phyloP scores from a whole-genome alignment of 1,140 invertebrate species.

The Leguminivora glycinivorella region DNA sequence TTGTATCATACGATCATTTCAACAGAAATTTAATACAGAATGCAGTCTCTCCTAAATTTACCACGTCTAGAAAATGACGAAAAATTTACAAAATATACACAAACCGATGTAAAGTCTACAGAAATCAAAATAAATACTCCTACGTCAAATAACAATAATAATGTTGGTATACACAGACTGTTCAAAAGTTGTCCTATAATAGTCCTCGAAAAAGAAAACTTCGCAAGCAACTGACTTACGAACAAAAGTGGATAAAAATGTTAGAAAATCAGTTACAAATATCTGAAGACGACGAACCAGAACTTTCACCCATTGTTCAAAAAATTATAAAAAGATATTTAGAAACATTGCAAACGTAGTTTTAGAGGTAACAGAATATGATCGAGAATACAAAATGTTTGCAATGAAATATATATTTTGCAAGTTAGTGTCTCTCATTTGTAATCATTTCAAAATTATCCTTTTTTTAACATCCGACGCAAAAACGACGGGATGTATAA shows the following conservation, averaged over 20 bases:
- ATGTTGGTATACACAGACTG: background rate
- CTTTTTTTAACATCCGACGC: too few species aligned
- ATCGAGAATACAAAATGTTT: conserved; percentile 12
- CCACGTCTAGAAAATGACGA: background rate
- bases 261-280: conserved; percentile 8
- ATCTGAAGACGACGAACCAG: background rate
- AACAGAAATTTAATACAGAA: conserved; percentile 3
- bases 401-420: conserved; percentile 20
- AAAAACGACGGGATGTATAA: too few species aligned
- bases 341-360: background rate
- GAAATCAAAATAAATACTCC: background rate
- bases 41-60: conserved; percentile 2
- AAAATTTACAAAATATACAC: conserved; percentile 2
- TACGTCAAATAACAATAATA: background rate
- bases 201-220: background rate
- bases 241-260: conserved; percentile 5
- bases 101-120: background rate
- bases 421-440: too few species aligned
- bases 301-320: conserved; percentile 1
- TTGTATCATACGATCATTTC: background rate
- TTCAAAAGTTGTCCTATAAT: conserved; percentile 7
- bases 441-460: too few species aligned
- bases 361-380: background rate
- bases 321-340: conserved; percentile 9
- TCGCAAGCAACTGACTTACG: background rate